Base-by-base conservation (phyloP, 2,797 vertebrate genomes). In the Epinephelus coioides region DNA sequence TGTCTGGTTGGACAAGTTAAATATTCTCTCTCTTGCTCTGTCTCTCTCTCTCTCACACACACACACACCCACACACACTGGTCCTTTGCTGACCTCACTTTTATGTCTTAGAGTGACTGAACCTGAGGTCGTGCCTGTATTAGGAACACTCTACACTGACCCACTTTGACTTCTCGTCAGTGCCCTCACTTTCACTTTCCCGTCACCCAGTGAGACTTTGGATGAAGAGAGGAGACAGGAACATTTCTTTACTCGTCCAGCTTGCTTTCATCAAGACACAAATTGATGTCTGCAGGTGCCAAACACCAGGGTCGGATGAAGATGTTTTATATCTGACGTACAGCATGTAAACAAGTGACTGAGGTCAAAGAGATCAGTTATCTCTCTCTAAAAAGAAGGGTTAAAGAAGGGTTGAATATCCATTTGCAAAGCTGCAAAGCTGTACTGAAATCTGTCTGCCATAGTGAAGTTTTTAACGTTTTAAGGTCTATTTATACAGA, bases 41-140 rank as follows among this genome's bases (percentile, higher is more conserved):
- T 70, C 56, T 61, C 44, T 30, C 27, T 5, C 27, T 5, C 27
- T 1, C 27, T 1, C 27, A 5, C 27, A 30, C 27, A 30, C 27
- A 30, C 27, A 27, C 27, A 30, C 27, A 30, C 57, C 55, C 61
- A 59, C 63, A 63, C 19, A 46, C 38, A 25, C 44, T 5, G 55
- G 19, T 63, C 51, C 65, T 68, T 14, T 49, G 61, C 73, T 68
- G 63, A 62, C 59, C 44, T 69, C 15, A 21, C 49, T 79, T 79
- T 72, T 72, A 34, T 34, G 34, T 65, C 54, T 56, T 19, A 57
- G 65, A 73, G 92, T 17, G 27, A 87, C 85, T 0, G 83, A 88
- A 3, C 93, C 84, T 73, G 95, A 57, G 3, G 83, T 91, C 90
- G 94, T 83, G 57, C 92, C 94, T 75, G 93, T 11, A 54, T 64